A percentile compares a stretch with the other conserved stretches of the same genome.
phyloP scores from a whole-genome alignment of 2,797 vertebrate genomes.

The Bothrops alternatus region DNA sequence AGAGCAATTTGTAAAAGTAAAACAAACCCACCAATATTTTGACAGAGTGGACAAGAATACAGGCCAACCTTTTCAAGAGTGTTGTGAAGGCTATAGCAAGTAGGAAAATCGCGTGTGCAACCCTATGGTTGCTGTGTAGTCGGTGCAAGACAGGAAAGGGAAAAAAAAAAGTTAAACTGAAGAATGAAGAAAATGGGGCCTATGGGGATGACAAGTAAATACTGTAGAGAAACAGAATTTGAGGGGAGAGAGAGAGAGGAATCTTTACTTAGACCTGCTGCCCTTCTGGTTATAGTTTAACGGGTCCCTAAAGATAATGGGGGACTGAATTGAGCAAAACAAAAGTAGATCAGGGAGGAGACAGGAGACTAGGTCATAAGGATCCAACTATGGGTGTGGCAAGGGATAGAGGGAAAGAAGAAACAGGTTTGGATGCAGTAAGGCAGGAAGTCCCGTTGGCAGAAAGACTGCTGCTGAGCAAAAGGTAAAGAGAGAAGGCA shows the following conservation, averaged over 20 bases:
- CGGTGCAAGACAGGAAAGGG: background rate
- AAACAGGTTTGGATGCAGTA: background rate
- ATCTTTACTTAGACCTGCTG: background rate
- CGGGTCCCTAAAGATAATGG: background rate
- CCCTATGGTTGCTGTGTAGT: background rate
- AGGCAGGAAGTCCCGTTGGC: background rate
- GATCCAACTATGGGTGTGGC: background rate
- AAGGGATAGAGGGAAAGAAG: background rate
- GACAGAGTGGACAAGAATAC: background rate
- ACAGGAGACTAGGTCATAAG: background rate
- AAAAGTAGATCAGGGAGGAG: background rate
- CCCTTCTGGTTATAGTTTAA: background rate
- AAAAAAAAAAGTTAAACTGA: background rate
- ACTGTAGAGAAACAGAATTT: background rate
- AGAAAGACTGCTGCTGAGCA: background rate
- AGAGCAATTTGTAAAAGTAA: background rate
- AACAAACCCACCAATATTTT: background rate
- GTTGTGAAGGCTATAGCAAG: background rate
- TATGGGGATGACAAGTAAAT: background rate
- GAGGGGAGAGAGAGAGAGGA: background rate
- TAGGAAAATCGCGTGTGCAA: background rate
- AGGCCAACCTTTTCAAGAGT: background rate
- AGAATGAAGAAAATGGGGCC: background rate
- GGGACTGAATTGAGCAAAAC: background rate
- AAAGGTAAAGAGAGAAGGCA: background rate